A percentile compares a stretch with the other conserved stretches of the same genome.
Conservation (phyloP, 2,888 invertebrate species). For the Napeogenes sylphis region DNA sequence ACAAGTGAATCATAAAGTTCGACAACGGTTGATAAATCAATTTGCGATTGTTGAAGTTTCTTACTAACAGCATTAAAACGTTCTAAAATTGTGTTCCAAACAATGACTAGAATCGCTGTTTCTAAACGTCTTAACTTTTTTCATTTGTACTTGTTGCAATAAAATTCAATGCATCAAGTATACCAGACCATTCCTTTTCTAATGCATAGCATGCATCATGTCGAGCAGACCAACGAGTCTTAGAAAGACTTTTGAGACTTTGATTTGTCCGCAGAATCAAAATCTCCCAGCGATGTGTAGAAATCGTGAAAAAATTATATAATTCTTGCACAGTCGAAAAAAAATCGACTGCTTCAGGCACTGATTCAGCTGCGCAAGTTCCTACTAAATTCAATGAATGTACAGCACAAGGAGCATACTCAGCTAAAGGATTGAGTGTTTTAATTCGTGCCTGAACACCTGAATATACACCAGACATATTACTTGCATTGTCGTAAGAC, state of each 20-base stretch:
- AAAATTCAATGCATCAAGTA: no score
- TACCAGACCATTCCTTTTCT: no score
- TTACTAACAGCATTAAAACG: no score
- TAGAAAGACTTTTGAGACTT: background rate
- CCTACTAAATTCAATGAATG: conserved; percentile 14
- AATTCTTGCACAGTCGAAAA: conserved; percentile 7
- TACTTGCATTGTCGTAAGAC: conserved; percentile 19
- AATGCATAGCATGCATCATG: no score
- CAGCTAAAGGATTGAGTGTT: conserved; percentile 9
- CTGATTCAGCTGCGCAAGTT: conserved; percentile 6
- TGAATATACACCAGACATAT: conserved; percentile 21
- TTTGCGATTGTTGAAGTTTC: no score
- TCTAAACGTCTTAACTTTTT: no score
- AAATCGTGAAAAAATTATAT: conserved; percentile 10
- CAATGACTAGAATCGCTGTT: no score
- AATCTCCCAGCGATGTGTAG: conserved; percentile 11
- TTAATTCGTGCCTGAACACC: conserved; percentile 10
- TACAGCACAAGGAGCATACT: conserved; percentile 6
- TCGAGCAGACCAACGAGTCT: background rate
- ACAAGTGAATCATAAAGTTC: no score
- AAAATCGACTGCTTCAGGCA: conserved; percentile 3
- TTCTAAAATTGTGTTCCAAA: no score
- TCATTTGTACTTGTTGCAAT: no score
- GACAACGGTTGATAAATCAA: no score
- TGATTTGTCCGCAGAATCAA: background rate